These are phyloP conservation scores for Myotis daubentonii DNA, from an alignment of 2,797 vertebrate genomes.

Conservation along the genomic window DNA sequence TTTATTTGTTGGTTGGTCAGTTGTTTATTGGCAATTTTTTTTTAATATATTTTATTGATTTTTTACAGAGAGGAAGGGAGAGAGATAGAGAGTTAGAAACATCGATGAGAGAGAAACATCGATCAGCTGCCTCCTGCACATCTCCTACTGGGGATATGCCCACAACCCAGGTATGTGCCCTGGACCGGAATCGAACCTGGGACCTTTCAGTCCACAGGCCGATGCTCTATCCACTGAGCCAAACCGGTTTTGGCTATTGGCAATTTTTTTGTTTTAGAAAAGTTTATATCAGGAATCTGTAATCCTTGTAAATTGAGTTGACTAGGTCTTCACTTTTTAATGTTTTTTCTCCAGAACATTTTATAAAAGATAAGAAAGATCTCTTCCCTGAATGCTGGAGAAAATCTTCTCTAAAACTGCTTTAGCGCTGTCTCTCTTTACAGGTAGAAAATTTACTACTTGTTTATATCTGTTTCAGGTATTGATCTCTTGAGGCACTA, in stretches of 20 bases:
- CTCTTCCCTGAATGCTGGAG: neutral
- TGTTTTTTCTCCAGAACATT: neutral
- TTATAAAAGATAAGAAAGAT: constrained; percentile 14
- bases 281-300: neutral
- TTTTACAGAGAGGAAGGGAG: too few relatives aligned
- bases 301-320: neutral
- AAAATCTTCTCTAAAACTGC: neutral
- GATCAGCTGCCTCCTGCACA: too few relatives aligned
- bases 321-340: neutral
- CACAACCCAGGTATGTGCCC: too few relatives aligned
- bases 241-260: too few relatives aligned
- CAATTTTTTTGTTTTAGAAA: neutral
- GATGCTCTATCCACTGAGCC: too few relatives aligned
- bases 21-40: neutral
- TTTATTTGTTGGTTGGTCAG: neutral
- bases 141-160: too few relatives aligned
- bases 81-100: too few relatives aligned
- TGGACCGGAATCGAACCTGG: too few relatives aligned
- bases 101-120: too few relatives aligned
- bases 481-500: constrained; percentile 3
- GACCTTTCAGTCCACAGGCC: too few relatives aligned
- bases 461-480: neutral
- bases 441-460: neutral
- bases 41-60: too few relatives aligned
- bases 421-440: neutral